These are phyloP conservation scores for Phrynosoma platyrhinos DNA, from an alignment of 2,113 vertebrate species.

Conservation along the genomic window DNA sequence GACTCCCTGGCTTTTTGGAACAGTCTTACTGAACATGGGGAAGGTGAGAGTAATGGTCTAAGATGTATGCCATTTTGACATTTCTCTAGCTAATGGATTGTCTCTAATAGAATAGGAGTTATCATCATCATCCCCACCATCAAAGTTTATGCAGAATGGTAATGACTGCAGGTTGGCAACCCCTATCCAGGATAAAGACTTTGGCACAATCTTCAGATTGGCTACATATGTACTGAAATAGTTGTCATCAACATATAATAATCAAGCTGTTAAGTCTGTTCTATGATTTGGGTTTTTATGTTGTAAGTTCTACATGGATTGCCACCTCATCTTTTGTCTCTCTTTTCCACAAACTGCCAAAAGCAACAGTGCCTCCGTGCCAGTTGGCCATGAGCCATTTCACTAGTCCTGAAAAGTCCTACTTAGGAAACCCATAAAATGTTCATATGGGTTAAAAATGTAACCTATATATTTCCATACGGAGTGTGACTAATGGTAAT, in stretches of 20 bases:
- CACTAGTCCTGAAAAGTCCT: neutral
- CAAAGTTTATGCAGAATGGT: neutral
- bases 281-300: neutral
- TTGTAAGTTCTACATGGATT: neutral
- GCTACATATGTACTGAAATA: neutral
- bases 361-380: neutral
- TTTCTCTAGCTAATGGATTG: neutral
- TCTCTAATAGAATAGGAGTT: neutral
- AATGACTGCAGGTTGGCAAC: neutral
- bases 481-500: neutral
- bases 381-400: slow-evolving; percentile 2
- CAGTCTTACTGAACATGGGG: neutral
- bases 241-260: neutral
- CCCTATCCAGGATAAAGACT: neutral
- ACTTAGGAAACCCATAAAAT: slow-evolving; percentile 20
- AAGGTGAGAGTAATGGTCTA: neutral
- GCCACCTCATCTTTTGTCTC: neutral
- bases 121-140: too few species aligned
- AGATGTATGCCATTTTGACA: neutral
- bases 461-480: slow-evolving; percentile 12
- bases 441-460: slow-evolving; percentile 26
- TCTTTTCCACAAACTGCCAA: slow-evolving; percentile 4
- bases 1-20: neutral
- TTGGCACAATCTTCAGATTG: neutral
- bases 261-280: neutral